Percentiles rank a stretch among this genome's conserved stretches.
phyloP scores from a whole-genome alignment of 2,888 invertebrate genomes.

The Aphodius granarius region DNA sequence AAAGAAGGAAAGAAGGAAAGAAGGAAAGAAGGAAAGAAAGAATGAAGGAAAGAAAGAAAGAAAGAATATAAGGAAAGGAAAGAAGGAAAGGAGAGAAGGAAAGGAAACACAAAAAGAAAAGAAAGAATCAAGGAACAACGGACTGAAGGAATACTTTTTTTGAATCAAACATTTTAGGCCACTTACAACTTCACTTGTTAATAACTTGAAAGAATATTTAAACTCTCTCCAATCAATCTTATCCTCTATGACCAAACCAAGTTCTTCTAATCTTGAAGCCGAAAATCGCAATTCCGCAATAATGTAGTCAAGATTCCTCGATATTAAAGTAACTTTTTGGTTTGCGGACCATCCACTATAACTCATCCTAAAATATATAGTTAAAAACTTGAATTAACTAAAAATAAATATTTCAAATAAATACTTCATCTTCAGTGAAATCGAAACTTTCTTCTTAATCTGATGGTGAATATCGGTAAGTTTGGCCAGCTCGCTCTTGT shows the following conservation, averaged over 20 bases:
- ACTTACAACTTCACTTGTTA: constrained; percentile 67
- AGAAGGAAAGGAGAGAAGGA: too few species aligned
- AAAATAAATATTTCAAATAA: constrained; percentile 31
- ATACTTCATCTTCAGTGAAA: constrained; percentile 61
- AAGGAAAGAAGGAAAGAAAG: too few species aligned
- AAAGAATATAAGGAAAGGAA: too few species aligned
- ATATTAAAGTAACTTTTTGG: constrained; percentile 63
- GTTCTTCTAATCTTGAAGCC: constrained; percentile 63
- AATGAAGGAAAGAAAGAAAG: too few species aligned
- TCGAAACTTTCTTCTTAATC: constrained; percentile 57
- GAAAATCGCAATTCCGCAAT: constrained; percentile 66
- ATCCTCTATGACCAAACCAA: constrained; percentile 64
- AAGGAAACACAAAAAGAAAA: too few species aligned
- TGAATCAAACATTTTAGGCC: too few species aligned
- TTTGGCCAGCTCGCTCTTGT: constrained; percentile 60
- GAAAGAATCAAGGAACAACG: not conserved
- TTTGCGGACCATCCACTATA: constrained; percentile 63
- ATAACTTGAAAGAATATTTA: constrained; percentile 64
- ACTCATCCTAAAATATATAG: constrained; percentile 54
- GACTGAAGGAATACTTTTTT: not conserved
- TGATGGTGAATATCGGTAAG: constrained; percentile 60
- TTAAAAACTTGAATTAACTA: constrained; percentile 5
- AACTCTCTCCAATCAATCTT: constrained; percentile 64
- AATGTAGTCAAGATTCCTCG: constrained; percentile 63
- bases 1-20: too few species aligned